Evolutionary conservation across 2,797 vertebrate genomes (phyloP).

Genomic region (Rhadinocentrus ornatus): DNA sequence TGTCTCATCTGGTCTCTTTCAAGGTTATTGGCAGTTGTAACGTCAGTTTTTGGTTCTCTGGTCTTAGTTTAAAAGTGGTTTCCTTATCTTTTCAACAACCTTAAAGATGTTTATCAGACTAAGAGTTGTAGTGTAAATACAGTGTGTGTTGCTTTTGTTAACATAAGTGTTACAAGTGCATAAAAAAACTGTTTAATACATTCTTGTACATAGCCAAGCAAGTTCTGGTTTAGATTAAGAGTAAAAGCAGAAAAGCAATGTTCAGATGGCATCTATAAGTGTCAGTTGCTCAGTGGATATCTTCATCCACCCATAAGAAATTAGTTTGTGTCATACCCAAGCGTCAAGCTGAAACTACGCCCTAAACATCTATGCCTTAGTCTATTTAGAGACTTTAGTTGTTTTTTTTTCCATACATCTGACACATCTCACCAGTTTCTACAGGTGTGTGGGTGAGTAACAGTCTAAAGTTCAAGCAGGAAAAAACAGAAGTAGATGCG

Average conservation of each 20-base stretch:
- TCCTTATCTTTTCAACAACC: neutral
- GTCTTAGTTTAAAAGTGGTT: neutral
- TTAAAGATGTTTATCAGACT: neutral
- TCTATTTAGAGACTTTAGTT: conserved; percentile 4
- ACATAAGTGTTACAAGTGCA: neutral
- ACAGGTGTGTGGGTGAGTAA: conserved; percentile 36
- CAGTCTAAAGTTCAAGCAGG: conserved; percentile 10
- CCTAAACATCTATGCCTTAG: neutral
- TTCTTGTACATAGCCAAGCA: neutral
- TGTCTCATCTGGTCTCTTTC: neutral
- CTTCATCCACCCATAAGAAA: neutral
- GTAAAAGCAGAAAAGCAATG: neutral
- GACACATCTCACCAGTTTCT: conserved; percentile 20
- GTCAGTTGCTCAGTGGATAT: neutral
- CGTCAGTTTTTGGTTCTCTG: neutral
- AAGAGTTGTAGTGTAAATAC: neutral
- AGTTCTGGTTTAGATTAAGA: neutral
- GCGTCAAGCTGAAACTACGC: neutral
- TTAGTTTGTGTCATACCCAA: conserved; percentile 5
- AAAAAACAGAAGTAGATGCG: neutral
- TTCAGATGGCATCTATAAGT: neutral
- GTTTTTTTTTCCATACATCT: conserved; percentile 27
- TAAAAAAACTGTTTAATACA: neutral
- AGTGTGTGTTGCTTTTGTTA: neutral
- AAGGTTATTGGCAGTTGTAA: neutral